Conservation (phyloP, 2,797 vertebrate genomes). For the Smutsia gigantea region DNA sequence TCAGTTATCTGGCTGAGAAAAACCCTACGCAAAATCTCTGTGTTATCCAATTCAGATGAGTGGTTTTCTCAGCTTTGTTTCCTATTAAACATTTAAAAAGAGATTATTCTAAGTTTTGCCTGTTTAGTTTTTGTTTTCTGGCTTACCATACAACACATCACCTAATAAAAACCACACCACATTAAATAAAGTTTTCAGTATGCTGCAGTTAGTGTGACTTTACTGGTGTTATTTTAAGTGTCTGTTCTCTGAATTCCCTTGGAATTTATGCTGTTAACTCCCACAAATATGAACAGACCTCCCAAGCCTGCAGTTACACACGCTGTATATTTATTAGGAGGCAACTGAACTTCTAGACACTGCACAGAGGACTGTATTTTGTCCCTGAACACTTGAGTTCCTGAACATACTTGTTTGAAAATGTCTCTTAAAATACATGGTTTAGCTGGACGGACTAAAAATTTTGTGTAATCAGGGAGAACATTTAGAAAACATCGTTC, state of each 20-base stretch:
- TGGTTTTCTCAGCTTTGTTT: slow-evolving; percentile 52
- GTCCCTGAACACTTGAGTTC: slow-evolving; percentile 23
- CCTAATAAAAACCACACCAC: slow-evolving; percentile 74
- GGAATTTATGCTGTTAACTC: slow-evolving; percentile 71
- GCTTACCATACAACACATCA: slow-evolving; percentile 56
- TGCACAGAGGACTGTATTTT: not conserved
- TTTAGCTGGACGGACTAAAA: slow-evolving; percentile 41
- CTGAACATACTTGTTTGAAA: slow-evolving; percentile 66
- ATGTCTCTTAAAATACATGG: slow-evolving; percentile 58
- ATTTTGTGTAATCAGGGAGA: slow-evolving; percentile 42
- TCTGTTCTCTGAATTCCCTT: slow-evolving; percentile 73
- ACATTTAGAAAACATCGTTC: slow-evolving; percentile 61
- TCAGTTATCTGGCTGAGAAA: not conserved
- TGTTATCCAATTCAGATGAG: not conserved
- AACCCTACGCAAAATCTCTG: not conserved
- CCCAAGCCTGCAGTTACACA: slow-evolving; percentile 36
- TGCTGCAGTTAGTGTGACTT: slow-evolving; percentile 42
- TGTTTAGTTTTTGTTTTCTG: slow-evolving; percentile 59
- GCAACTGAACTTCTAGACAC: slow-evolving; percentile 3
- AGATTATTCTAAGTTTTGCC: slow-evolving; percentile 60
- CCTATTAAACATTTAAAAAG: slow-evolving; percentile 61
- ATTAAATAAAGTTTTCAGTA: slow-evolving; percentile 65
- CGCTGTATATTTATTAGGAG: slow-evolving; percentile 54
- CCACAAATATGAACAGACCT: slow-evolving; percentile 54
- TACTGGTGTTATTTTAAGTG: slow-evolving; percentile 67